Evolutionary conservation across 1,140 invertebrate genomes (phyloP).

Genomic region (Stegodyphus dumicola): DNA sequence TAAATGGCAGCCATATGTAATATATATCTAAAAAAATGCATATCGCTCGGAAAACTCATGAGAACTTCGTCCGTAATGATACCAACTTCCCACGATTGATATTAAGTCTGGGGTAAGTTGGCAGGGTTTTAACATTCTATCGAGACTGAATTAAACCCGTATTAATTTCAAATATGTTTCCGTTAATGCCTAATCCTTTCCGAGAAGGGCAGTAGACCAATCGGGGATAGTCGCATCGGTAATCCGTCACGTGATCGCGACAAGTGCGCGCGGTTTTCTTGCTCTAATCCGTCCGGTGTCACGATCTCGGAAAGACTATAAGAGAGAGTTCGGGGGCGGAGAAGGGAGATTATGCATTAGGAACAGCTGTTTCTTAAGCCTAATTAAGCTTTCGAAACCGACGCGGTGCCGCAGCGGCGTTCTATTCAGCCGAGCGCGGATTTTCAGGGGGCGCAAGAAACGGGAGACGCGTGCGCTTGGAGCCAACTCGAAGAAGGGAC

Average conservation of each 20-base stretch:
- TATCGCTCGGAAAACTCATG: too few species aligned
- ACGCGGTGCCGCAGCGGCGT: conserved; percentile 46
- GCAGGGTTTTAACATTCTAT: too few species aligned
- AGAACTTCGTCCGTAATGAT: too few species aligned
- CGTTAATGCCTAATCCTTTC: conserved; percentile 26
- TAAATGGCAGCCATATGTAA: too few species aligned
- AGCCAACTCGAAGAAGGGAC: too few species aligned
- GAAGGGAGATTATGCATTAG: conserved; percentile 41
- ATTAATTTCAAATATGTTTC: conserved; percentile 52
- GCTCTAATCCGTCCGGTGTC: conserved; percentile 39
- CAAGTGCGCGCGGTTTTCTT: conserved; percentile 49
- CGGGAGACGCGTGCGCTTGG: not conserved
- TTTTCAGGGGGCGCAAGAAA: conserved; percentile 10
- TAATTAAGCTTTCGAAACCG: conserved; percentile 59
- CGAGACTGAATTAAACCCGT: not conserved
- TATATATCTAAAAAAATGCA: too few species aligned
- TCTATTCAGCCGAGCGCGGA: conserved; percentile 36
- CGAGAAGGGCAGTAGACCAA: not conserved
- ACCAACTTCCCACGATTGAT: too few species aligned
- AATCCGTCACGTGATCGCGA: conserved; percentile 58
- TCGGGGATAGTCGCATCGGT: not conserved
- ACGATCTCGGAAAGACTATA: not conserved
- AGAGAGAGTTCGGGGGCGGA: conserved; percentile 3
- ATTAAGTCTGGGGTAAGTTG: too few species aligned
- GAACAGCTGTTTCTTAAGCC: conserved; percentile 60